Base-by-base conservation (phyloP, 2,888 invertebrate genomes). In the Epinotia demarniana region DNA sequence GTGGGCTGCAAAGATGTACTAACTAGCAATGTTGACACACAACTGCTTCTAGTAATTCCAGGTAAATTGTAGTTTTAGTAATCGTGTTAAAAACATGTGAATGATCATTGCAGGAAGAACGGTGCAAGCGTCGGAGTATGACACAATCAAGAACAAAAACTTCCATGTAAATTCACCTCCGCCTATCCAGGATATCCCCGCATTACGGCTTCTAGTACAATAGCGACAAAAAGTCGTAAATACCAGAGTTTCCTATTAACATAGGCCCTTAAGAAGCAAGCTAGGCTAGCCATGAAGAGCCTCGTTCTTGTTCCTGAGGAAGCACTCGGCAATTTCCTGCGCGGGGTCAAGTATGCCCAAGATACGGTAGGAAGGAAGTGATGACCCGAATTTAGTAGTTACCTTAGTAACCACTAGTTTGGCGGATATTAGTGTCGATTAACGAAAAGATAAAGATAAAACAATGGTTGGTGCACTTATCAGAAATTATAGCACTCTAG, bases 241-340 rank as follows among this genome's bases (percentile, higher is more conserved):
- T 60, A 11, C 43, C 11, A 69, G 13, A 69, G 43, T n/a, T 60
- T 3, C n/a, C 43, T 16, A n/a, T n/a, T n/a, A 43, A 43, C 46
- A 69, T 43, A 60, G 6, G 27, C 9, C 60, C 11, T 58, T 58
- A n/a, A 4, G 46, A 46, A n/a, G 46, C 23, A 16, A 19, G 18
- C 9, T 43, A 16, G 12, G 53, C 66, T 43, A 80, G 81, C 79
- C 81, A 83, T 83, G 78, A 81, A 81, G 81, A 81, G 80, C 77
- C 80, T 81, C 43, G 75, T 72, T 76, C 73, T 64, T 72, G 67
- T 80, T 79, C 77, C 76, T 78, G 61, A 77, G 85, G 86, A 87
- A 87, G 86, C 84, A 83, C 84, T 85, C 80, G 76, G 84, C 83
- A 87, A 90, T 88, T 87, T 90, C 90, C 88, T 79, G 79, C 77